These are phyloP conservation scores for Megalurothrips usitatus DNA, from an alignment of 2,888 invertebrate species.

Conservation along the genomic window DNA sequence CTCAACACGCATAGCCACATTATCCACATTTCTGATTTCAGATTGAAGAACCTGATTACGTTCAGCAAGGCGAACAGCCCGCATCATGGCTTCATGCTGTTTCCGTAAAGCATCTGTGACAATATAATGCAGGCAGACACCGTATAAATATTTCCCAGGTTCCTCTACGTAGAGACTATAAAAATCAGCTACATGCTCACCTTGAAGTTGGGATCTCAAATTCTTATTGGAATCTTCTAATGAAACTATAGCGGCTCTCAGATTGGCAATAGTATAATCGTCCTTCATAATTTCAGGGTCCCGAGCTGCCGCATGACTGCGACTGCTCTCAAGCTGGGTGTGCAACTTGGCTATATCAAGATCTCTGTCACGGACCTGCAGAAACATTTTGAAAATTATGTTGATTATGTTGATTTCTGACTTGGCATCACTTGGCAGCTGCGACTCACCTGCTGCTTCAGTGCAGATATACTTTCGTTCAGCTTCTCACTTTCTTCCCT, in stretches of 20 bases:
- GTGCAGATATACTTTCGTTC: not conserved
- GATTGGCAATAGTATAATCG: not conserved
- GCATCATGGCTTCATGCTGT: slow-evolving; percentile 75
- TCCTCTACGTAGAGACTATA: not conserved
- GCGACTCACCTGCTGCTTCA: not conserved
- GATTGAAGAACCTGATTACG: slow-evolving; percentile 65
- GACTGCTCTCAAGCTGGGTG: not conserved
- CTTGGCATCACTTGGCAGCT: not conserved
- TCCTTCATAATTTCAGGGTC: slow-evolving; percentile 4
- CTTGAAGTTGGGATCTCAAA: slow-evolving; percentile 2
- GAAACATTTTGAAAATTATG: not conserved
- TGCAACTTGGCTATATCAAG: slow-evolving; percentile 13
- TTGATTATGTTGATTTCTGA: not conserved
- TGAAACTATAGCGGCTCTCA: not conserved
- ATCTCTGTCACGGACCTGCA: not conserved
- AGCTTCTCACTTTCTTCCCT: slow-evolving; percentile 4
- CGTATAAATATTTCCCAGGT: not conserved
- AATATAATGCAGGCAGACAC: not conserved
- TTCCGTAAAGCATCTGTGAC: slow-evolving; percentile 55
- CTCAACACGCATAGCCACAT: slow-evolving; percentile 69
- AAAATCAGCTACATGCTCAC: not conserved
- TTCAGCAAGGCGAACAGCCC: slow-evolving; percentile 66
- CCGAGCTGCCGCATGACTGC: not conserved
- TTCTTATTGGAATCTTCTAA: slow-evolving; percentile 1
- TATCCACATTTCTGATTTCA: slow-evolving; percentile 67